phyloP scores from a whole-genome alignment of 2,888 invertebrate species.

The Dasypolia templi region DNA sequence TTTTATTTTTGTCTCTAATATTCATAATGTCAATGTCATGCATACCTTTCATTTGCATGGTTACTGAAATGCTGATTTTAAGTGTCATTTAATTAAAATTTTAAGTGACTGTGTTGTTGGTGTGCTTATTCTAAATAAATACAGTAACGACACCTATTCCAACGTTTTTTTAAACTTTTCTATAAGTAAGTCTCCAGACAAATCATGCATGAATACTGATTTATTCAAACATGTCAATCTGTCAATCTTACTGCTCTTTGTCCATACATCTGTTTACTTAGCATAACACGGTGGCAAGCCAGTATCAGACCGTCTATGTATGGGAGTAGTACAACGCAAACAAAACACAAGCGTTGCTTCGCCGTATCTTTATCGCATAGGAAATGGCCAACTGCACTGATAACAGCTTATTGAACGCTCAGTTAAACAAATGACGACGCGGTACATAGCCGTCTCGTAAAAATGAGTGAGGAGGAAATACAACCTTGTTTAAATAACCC shows the following conservation, averaged over 20 bases:
- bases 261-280: constrained; percentile 76
- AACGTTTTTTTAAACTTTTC: not conserved
- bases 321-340: constrained; percentile 67
- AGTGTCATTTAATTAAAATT: too few relatives aligned
- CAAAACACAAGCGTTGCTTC: constrained; percentile 66
- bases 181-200: not conserved
- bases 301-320: constrained; percentile 65
- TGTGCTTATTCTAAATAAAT: too few relatives aligned
- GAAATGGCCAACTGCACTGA: constrained; percentile 71
- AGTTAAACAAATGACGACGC: constrained; percentile 51
- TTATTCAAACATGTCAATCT: constrained; percentile 38
- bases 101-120: too few relatives aligned
- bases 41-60: too few relatives aligned
- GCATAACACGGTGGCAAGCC: constrained; percentile 73
- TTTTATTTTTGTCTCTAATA: too few relatives aligned
- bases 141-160: not conserved
- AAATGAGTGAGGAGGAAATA: constrained; percentile 80
- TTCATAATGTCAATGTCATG: too few relatives aligned
- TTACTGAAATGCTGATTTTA: too few relatives aligned
- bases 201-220: constrained; percentile 6
- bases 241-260: constrained; percentile 73
- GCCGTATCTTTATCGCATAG: constrained; percentile 73
- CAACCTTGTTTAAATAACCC: constrained; percentile 65
- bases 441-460: constrained; percentile 49
- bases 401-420: constrained; percentile 68